Evolutionary conservation across 2,113 vertebrate species (phyloP).

Genomic region (Podarcis muralis): DNA sequence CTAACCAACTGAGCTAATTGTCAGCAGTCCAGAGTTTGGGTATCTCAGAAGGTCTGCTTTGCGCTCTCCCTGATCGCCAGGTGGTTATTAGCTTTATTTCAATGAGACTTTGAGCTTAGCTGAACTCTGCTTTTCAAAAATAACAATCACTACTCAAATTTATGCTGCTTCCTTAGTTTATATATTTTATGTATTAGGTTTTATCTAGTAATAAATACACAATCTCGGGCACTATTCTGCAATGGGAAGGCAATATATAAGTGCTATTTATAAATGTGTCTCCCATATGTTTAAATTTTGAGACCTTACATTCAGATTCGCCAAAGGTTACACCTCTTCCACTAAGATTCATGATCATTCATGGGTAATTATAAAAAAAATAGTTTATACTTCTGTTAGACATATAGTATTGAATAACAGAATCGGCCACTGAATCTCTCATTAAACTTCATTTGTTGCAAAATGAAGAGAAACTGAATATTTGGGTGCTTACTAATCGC

Average conservation of each 20-base stretch:
- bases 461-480: neutral
- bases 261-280: neutral
- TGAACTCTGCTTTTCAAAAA: neutral
- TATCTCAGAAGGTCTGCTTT: neutral
- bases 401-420: rapidly evolving
- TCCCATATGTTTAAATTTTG: neutral
- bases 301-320: neutral
- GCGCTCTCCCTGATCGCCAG: neutral
- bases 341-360: rapidly evolving
- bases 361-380: neutral
- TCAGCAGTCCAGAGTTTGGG: neutral
- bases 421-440: neutral
- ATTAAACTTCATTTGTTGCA: neutral
- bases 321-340: neutral
- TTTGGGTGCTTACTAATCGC: slow-evolving; percentile 16
- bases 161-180: neutral
- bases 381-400: rapidly evolving
- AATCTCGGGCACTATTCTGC: neutral
- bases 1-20: too few relatives aligned
- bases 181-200: neutral
- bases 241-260: neutral
- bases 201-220: neutral
- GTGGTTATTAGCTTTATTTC: neutral
- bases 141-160: neutral
- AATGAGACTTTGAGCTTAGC: neutral